Conservation (phyloP, 2,113 vertebrate species). For the Notothenia coriiceps region DNA sequence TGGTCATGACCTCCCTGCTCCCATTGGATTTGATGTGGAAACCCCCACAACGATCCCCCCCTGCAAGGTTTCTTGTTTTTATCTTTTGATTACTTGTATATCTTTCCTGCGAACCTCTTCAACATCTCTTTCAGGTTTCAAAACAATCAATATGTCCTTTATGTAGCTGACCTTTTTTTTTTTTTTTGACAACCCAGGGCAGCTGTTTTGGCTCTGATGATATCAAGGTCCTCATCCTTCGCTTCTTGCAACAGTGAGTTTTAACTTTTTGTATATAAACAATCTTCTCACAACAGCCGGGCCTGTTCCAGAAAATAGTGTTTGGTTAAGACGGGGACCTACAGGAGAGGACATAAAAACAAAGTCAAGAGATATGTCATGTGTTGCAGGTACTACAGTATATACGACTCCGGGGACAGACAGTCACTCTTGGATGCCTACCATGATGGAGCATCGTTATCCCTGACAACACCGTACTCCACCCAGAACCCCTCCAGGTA, state of each 20-base stretch:
- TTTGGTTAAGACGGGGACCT: not conserved
- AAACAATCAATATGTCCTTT: not conserved
- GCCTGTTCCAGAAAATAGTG: not conserved
- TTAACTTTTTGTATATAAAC: not conserved
- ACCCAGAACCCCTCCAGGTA: slow-evolving; percentile 88
- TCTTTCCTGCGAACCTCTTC: not conserved
- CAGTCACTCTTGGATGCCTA: slow-evolving; percentile 92
- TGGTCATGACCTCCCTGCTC: slow-evolving; percentile 90
- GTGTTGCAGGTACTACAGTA: slow-evolving; percentile 87
- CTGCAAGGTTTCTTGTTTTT: slow-evolving; percentile 84
- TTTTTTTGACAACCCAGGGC: slow-evolving; percentile 79
- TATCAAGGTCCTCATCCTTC: slow-evolving; percentile 87
- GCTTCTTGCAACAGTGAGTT: slow-evolving; percentile 92
- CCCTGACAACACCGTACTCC: slow-evolving; percentile 86
- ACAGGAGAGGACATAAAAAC: not conserved
- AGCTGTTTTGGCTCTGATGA: slow-evolving; percentile 89
- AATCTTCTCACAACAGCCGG: not conserved
- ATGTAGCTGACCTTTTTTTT: slow-evolving; percentile 13
- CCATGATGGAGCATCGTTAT: slow-evolving; percentile 91
- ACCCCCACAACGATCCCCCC: slow-evolving; percentile 87
- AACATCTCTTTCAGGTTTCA: not conserved
- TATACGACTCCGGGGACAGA: slow-evolving; percentile 91
- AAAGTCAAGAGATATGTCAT: not conserved
- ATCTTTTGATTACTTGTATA: not conserved
- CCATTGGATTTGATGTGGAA: slow-evolving; percentile 92